Conservation (phyloP, 2,797 vertebrate species). For the Mus spretus region DNA sequence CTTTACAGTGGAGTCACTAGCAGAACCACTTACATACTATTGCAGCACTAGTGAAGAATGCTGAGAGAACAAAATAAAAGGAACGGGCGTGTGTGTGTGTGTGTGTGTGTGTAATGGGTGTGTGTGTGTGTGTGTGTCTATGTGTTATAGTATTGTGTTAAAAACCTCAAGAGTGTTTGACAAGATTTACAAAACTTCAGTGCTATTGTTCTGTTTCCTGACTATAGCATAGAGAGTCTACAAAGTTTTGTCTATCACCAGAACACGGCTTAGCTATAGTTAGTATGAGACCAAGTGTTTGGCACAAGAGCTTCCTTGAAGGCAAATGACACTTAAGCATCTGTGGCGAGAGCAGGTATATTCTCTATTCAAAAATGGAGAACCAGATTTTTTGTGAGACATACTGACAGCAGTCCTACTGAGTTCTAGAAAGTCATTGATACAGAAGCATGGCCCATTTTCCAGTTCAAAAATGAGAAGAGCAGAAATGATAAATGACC, state of each 20-base stretch:
- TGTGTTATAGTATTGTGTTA: background rate
- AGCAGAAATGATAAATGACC: background rate
- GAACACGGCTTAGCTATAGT: too few species aligned
- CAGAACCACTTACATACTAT: background rate
- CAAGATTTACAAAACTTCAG: background rate
- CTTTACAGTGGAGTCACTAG: background rate
- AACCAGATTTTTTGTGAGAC: background rate
- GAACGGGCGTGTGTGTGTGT: background rate
- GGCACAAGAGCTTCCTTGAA: background rate
- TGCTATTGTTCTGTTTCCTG: background rate
- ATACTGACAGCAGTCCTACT: background rate
- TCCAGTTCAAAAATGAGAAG: background rate
- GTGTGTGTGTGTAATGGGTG: too few species aligned
- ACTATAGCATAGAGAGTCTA: background rate
- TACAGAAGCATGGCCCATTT: background rate
- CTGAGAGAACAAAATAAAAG: background rate
- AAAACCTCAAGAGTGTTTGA: background rate
- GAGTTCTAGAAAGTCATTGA: background rate
- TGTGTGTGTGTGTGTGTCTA: too few species aligned
- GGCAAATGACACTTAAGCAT: accelerated
- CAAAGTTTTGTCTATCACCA: background rate
- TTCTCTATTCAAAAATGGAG: background rate
- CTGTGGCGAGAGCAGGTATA: background rate
- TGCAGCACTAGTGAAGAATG: background rate
- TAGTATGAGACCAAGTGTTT: background rate